Percentiles rank a stretch among this genome's conserved stretches.
Conservation (phyloP, 92 coral and sea anemone genomes). For the Zoanthus solanderi region DNA sequence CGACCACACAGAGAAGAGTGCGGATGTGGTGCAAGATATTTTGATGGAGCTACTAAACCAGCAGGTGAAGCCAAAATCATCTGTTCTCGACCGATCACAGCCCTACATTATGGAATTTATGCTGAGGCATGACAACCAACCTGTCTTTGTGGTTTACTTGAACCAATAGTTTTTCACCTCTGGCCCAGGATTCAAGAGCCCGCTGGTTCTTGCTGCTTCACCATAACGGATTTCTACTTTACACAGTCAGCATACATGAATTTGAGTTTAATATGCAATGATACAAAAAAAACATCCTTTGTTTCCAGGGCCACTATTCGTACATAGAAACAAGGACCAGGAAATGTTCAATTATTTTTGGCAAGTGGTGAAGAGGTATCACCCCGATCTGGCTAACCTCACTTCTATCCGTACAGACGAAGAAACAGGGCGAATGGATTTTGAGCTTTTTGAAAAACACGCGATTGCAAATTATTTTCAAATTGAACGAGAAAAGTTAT, state of each 20-base stretch:
- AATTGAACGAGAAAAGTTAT: too few species aligned
- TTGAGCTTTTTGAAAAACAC: too few species aligned
- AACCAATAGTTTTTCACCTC: constrained; percentile 25
- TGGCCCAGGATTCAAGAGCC: neutral
- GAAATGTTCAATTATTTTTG: constrained; percentile 58
- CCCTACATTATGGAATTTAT: constrained; percentile 46
- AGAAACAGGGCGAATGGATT: neutral
- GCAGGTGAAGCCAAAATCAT: neutral
- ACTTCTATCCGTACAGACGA: constrained; percentile 44
- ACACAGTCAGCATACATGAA: constrained; percentile 52
- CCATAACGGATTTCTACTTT: constrained; percentile 54
- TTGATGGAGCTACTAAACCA: constrained; percentile 36
- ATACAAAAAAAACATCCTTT: constrained; percentile 62
- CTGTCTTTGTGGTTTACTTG: constrained; percentile 37
- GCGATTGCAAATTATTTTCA: too few species aligned
- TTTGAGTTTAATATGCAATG: constrained; percentile 39
- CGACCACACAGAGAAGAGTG: neutral
- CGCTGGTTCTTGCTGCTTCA: constrained; percentile 48
- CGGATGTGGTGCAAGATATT: constrained; percentile 31
- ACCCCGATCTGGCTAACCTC: constrained; percentile 46
- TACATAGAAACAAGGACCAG: constrained; percentile 52
- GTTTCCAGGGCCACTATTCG: constrained; percentile 69
- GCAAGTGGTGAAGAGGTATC: constrained; percentile 56
- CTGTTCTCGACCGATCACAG: constrained; percentile 42
- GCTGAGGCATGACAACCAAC: constrained; percentile 53